Conservation (phyloP, 2,888 invertebrate genomes). For the Ophioninae sp. region DNA sequence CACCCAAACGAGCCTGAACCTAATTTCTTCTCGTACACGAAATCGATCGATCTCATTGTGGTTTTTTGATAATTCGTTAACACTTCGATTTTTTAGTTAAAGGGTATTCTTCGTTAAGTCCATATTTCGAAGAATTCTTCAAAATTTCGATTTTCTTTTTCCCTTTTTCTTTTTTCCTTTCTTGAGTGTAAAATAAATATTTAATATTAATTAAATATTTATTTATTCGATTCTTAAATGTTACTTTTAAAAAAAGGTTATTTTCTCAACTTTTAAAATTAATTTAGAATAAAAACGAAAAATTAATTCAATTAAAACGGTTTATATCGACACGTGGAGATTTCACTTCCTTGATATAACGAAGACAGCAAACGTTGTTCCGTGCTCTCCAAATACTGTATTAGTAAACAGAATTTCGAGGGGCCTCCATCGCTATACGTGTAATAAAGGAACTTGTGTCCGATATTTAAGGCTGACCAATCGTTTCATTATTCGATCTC, state of each 20-base stretch:
- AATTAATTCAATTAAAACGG: no score
- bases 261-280: no score
- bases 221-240: no score
- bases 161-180: no score
- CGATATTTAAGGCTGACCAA: not conserved
- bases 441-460: not conserved
- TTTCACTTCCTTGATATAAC: not conserved
- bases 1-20: constrained; percentile 64
- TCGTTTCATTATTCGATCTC: not conserved
- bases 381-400: not conserved
- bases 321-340: not conserved
- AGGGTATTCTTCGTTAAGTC: no score
- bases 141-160: not conserved
- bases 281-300: no score
- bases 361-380: not conserved
- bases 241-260: no score
- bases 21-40: constrained; percentile 57
- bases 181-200: not conserved
- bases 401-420: constrained; percentile 24
- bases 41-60: constrained; percentile 54
- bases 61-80: not conserved
- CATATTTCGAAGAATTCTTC: not conserved
- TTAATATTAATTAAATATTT: no score
- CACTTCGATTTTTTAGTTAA: not conserved
- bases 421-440: not conserved